Evolutionary conservation across 2,113 vertebrate species (phyloP).

Genomic region (Chaetodon auriga): DNA sequence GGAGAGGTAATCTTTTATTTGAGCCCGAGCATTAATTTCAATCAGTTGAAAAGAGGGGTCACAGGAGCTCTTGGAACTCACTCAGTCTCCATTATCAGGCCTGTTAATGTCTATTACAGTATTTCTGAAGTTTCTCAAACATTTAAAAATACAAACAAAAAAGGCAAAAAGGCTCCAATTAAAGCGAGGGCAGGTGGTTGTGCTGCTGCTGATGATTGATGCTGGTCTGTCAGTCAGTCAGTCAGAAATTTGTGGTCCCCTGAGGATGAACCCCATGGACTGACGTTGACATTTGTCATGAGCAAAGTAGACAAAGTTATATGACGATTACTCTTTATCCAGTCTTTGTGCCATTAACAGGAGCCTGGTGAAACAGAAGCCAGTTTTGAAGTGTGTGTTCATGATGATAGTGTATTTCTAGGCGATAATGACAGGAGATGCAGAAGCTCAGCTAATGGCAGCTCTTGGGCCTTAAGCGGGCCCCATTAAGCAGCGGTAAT

Average conservation of each 20-base stretch:
- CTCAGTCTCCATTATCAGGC: conserved; percentile 6
- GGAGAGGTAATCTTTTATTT: conserved; percentile 61
- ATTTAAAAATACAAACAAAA: conserved; percentile 23
- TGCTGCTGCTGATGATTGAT: no score
- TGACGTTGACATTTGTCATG: neutral
- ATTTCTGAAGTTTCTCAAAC: conserved; percentile 28
- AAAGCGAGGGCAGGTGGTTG: neutral
- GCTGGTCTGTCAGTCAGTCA: neutral
- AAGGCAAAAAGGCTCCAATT: neutral
- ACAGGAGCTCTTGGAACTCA: conserved; percentile 31
- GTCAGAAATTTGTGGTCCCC: neutral
- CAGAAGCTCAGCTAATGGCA: conserved; percentile 59
- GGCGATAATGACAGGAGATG: conserved; percentile 49
- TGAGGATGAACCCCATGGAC: neutral
- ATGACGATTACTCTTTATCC: neutral
- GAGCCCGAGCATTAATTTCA: conserved; percentile 49
- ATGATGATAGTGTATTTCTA: conserved; percentile 29
- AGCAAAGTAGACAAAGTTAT: neutral
- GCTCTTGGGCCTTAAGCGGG: conserved; percentile 49
- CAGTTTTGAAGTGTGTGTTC: conserved; percentile 16
- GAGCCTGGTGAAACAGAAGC: neutral
- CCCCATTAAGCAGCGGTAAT: conserved; percentile 62
- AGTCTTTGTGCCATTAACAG: neutral
- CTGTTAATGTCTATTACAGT: conserved; percentile 11
- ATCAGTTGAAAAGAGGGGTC: conserved; percentile 42